phyloP scores from a whole-genome alignment of 2,113 vertebrate genomes.

The Neogale vison region DNA sequence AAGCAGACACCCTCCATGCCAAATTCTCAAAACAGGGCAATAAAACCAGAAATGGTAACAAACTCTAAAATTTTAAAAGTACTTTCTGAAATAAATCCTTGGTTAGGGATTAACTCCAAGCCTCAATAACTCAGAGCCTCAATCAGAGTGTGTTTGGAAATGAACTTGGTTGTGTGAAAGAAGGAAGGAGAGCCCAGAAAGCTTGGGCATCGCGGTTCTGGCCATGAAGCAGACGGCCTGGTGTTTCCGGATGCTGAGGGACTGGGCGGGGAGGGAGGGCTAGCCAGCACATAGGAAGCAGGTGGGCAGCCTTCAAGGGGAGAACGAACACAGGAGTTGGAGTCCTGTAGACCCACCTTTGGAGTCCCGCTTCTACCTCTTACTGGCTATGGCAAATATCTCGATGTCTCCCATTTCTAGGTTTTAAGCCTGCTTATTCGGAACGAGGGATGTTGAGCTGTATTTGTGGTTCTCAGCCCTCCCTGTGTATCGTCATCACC shows the following conservation, averaged over 20 bases:
- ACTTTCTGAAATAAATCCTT: slow-evolving; percentile 17
- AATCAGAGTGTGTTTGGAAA: slow-evolving; percentile 34
- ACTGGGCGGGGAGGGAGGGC: background rate
- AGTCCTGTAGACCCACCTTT: background rate
- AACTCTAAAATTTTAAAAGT: slow-evolving; percentile 42
- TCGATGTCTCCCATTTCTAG: background rate
- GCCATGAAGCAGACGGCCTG: background rate
- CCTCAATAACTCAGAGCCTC: background rate
- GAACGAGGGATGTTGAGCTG: background rate
- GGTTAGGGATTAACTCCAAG: background rate
- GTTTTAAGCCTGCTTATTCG: background rate
- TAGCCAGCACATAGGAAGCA: background rate
- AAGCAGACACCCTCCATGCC: background rate
- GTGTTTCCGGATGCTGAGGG: background rate
- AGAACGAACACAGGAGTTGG: background rate
- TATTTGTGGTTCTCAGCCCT: background rate
- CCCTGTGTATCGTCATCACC: background rate
- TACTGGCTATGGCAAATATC: background rate
- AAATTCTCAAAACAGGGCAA: slow-evolving; percentile 48
- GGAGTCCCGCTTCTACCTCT: background rate
- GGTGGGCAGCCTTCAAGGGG: background rate
- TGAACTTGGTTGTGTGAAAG: slow-evolving; percentile 31
- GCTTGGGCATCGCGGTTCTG: background rate
- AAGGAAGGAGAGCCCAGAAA: slow-evolving; percentile 36
- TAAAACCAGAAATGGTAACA: slow-evolving; percentile 50